Percentiles rank a stretch among this genome's conserved stretches.
These are phyloP conservation scores for Drosophila kanapiae DNA, from an alignment of 1,140 invertebrate species.

Conservation along the genomic window DNA sequence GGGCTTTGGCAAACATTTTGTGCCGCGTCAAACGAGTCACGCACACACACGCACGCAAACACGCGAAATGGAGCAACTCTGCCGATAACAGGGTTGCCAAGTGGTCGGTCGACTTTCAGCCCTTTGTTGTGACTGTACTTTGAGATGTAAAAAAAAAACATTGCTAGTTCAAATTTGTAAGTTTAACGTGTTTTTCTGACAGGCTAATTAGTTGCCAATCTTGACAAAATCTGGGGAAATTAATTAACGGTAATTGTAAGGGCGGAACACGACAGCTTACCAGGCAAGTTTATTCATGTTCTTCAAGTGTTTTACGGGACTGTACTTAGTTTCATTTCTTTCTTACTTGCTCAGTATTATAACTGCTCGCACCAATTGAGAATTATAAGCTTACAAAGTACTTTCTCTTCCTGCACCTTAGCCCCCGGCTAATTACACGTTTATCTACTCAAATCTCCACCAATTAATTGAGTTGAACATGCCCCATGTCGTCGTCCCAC, in stretches of 20 bases:
- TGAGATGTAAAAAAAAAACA: neutral
- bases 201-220: conserved; percentile 15
- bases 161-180: neutral
- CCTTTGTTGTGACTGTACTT: conserved; percentile 33
- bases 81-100: conserved; percentile 32
- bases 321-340: neutral
- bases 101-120: conserved; percentile 10
- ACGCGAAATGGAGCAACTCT: conserved; percentile 56
- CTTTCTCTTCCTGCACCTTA: conserved; percentile 11
- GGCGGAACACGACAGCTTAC: neutral
- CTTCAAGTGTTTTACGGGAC: neutral
- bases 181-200: conserved; percentile 19
- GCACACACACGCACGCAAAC: conserved; percentile 44
- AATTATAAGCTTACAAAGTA: conserved; percentile 13
- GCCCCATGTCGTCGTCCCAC: conserved; percentile 17
- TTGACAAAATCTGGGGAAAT: conserved; percentile 8
- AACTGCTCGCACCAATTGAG: conserved; percentile 11
- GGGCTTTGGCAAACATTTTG: conserved; percentile 54
- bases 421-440: conserved; percentile 56
- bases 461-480: conserved; percentile 69
- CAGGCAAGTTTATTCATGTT: neutral
- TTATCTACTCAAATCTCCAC: conserved; percentile 60
- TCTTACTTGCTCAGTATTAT: neutral
- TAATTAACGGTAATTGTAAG: conserved; percentile 2
- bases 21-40: conserved; percentile 51